Evolutionary conservation across 2,113 vertebrate genomes (phyloP).

Genomic region (Tyrannus savana): DNA sequence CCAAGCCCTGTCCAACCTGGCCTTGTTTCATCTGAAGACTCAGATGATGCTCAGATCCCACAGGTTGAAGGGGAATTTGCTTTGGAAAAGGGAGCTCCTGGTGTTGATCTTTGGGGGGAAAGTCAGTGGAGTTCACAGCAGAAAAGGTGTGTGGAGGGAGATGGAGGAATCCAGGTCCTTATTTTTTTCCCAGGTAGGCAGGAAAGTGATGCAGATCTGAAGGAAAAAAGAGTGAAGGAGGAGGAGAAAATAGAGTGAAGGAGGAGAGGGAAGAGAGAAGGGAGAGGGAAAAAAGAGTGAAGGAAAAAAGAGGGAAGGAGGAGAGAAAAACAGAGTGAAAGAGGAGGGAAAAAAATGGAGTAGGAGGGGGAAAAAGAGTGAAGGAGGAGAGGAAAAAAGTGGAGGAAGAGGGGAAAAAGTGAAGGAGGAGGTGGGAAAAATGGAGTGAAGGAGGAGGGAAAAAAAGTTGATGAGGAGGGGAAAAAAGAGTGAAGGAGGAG

Average conservation of each 20-base stretch:
- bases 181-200: not conserved
- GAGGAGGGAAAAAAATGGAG: not conserved
- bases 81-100: not conserved
- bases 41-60: not conserved
- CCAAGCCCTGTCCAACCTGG: fast-evolving
- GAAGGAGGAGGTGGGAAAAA: not conserved
- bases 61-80: not conserved
- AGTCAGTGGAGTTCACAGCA: not conserved
- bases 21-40: not conserved
- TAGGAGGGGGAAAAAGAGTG: too few relatives aligned
- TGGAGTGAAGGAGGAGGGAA: not conserved
- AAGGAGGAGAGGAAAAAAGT: not conserved
- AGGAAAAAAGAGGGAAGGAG: too few relatives aligned
- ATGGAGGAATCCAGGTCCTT: not conserved
- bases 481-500: not conserved
- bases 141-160: not conserved
- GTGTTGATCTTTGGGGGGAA: not conserved
- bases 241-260: not conserved
- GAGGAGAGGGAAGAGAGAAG: too few relatives aligned
- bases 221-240: too few relatives aligned
- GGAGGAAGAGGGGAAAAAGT: not conserved
- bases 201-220: not conserved
- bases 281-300: not conserved
- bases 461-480: too few relatives aligned
- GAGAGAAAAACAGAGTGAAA: not conserved